Percentiles rank a stretch among this genome's conserved stretches.
Conservation (phyloP, 2,113 vertebrate genomes). For the Sturnira hondurensis region DNA sequence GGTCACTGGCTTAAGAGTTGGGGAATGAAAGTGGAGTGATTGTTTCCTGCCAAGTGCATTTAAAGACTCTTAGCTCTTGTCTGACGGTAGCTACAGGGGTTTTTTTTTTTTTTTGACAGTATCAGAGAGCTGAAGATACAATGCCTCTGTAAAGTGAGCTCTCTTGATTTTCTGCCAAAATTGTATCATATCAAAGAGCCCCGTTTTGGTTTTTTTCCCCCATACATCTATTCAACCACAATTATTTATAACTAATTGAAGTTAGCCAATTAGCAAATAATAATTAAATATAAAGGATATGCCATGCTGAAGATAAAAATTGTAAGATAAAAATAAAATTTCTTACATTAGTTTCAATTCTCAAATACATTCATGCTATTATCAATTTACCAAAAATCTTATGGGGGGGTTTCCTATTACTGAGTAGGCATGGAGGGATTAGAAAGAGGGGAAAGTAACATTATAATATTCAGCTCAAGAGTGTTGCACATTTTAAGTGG, state of each 20-base stretch:
- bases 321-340: not conserved
- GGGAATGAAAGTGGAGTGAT: slow-evolving; percentile 73
- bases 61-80: slow-evolving; percentile 54
- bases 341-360: not conserved
- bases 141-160: slow-evolving; percentile 33
- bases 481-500: not conserved
- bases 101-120: not conserved
- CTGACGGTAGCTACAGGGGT: slow-evolving; percentile 43
- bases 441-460: not conserved
- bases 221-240: not conserved
- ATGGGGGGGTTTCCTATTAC: not conserved
- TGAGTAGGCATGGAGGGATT: not conserved
- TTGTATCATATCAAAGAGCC: not conserved
- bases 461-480: not conserved
- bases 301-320: not conserved
- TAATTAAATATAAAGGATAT: slow-evolving; percentile 30
- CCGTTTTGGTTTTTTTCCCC: not conserved
- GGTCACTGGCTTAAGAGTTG: slow-evolving; percentile 66
- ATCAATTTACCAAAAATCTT: not conserved
- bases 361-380: not conserved
- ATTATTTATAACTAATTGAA: slow-evolving; percentile 7
- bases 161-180: slow-evolving; percentile 12
- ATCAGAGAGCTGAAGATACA: slow-evolving; percentile 15
- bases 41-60: slow-evolving; percentile 72
- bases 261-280: not conserved